phyloP scores from a whole-genome alignment of 2,113 vertebrate genomes.

The Leptocoma aspasia region DNA sequence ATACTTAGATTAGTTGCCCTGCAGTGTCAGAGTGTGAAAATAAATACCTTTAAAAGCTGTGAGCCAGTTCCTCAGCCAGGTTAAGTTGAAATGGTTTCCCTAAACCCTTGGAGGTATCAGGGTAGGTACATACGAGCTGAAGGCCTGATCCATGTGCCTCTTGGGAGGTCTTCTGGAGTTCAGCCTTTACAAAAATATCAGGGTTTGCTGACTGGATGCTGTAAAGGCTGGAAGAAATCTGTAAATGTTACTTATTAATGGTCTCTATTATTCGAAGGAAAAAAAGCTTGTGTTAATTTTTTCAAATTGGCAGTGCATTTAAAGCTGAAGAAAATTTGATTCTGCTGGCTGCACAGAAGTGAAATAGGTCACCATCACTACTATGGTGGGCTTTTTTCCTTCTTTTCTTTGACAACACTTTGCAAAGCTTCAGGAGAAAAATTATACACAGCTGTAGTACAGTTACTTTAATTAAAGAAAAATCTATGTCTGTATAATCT shows the following conservation, averaged over 20 bases:
- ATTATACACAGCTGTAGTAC: background rate
- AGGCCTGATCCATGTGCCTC: background rate
- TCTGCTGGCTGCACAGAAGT: slow-evolving; percentile 3
- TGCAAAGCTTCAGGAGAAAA: slow-evolving; percentile 2
- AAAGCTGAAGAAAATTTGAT: slow-evolving; percentile 41
- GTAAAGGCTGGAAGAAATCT: background rate
- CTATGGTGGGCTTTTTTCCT: background rate
- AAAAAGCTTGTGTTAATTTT: slow-evolving; percentile 26
- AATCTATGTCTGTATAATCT: background rate
- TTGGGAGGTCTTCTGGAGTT: background rate
- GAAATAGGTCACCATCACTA: slow-evolving; percentile 28
- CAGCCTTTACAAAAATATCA: background rate
- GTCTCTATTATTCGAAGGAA: slow-evolving; percentile 9
- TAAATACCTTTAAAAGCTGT: background rate
- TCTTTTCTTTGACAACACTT: background rate
- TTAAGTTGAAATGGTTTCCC: background rate
- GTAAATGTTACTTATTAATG: slow-evolving; percentile 45
- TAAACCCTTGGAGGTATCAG: background rate
- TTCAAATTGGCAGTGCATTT: slow-evolving; percentile 36
- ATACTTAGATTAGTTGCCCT: background rate
- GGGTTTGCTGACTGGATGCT: background rate
- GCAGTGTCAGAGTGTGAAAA: background rate
- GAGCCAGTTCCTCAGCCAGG: background rate
- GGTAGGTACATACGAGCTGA: background rate
- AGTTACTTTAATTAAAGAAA: background rate